Percentiles rank a stretch among this genome's conserved stretches.
Conservation (phyloP, 2,888 invertebrate genomes). For the Lasioglossum oenotherae region DNA sequence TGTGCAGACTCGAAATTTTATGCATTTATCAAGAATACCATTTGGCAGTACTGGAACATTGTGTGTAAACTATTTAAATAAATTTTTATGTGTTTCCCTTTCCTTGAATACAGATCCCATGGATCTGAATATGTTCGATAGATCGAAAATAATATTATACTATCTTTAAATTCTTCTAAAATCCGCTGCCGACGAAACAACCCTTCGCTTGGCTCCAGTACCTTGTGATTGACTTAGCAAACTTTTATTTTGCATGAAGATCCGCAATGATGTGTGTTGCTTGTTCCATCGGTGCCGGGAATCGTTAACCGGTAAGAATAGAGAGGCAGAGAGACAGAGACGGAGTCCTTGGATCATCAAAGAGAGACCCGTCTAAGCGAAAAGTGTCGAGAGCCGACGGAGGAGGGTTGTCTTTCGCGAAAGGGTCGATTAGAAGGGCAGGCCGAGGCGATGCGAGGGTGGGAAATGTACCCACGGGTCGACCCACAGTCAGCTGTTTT, state of each 20-base stretch:
- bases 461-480: slow-evolving; percentile 62
- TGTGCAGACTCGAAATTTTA: background rate
- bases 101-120: too few relatives aligned
- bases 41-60: too few relatives aligned
- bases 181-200: too few relatives aligned
- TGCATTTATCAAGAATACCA: too few relatives aligned
- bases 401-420: slow-evolving; percentile 52
- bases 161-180: too few relatives aligned
- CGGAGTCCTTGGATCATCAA: background rate
- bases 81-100: too few relatives aligned
- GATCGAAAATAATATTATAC: too few relatives aligned
- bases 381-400: slow-evolving; percentile 24
- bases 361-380: slow-evolving; percentile 11
- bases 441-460: slow-evolving; percentile 47
- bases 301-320: background rate
- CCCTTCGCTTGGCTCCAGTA: background rate
- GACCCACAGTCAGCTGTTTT: slow-evolving; percentile 79
- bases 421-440: slow-evolving; percentile 59
- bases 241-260: background rate
- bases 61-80: too few relatives aligned
- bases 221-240: background rate
- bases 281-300: background rate
- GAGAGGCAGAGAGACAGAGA: background rate
- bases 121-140: too few relatives aligned
- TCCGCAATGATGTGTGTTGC: background rate